Percentiles rank a stretch among this genome's conserved stretches.
These are phyloP conservation scores for Tenthredo notha DNA, from an alignment of 2,888 invertebrate genomes.

Conservation along the genomic window DNA sequence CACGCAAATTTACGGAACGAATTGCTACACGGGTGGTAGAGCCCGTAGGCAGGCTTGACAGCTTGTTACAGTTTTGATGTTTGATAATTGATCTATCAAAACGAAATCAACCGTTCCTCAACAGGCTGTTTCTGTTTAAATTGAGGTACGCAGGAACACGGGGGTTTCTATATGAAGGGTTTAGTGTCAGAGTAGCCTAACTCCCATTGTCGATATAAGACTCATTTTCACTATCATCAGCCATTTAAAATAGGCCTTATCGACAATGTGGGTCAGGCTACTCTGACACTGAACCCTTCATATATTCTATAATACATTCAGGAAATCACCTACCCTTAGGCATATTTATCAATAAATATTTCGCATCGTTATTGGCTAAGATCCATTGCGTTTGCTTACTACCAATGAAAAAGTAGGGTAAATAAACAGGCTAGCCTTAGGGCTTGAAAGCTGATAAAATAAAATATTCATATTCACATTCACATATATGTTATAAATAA, in stretches of 20 bases:
- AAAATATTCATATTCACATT: slow-evolving; percentile 21
- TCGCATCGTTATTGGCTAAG: slow-evolving; percentile 11
- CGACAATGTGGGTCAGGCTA: too few species aligned
- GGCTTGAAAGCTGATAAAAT: background rate
- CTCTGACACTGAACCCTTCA: too few species aligned
- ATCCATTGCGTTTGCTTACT: slow-evolving; percentile 6
- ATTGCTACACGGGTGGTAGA: slow-evolving; percentile 14
- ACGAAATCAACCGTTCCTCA: slow-evolving; percentile 26
- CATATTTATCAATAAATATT: slow-evolving; percentile 37
- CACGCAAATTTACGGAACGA: slow-evolving; percentile 35
- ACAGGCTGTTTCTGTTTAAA: slow-evolving; percentile 22
- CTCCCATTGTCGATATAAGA: too few species aligned
- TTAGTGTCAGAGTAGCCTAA: too few species aligned
- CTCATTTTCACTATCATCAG: too few species aligned
- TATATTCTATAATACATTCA: background rate
- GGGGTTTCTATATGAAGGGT: background rate
- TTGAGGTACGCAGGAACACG: background rate
- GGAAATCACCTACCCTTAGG: background rate
- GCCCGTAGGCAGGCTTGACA: slow-evolving; percentile 5
- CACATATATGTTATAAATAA: background rate
- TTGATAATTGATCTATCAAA: slow-evolving; percentile 44
- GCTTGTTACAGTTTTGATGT: slow-evolving; percentile 43
- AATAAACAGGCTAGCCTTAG: slow-evolving; percentile 1
- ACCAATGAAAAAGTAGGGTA: background rate
- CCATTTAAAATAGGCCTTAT: too few species aligned